Evolutionary conservation across 2,888 invertebrate genomes (phyloP).

Genomic region (Aspidapion aeneum): DNA sequence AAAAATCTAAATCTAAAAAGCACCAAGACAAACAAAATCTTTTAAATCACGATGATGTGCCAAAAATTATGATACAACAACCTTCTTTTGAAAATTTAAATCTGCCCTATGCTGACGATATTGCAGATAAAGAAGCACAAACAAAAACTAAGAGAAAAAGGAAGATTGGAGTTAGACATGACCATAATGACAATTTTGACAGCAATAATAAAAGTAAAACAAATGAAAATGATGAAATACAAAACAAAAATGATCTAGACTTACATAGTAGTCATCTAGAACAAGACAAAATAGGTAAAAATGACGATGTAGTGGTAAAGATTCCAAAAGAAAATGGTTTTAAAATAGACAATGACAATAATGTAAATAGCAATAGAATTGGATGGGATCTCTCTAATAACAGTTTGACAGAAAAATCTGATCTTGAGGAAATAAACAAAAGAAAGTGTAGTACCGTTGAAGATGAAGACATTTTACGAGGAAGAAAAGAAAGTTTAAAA

Average conservation of each 20-base stretch:
- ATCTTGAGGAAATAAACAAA: too few species aligned
- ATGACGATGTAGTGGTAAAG: too few species aligned
- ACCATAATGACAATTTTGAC: neutral
- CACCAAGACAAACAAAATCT: neutral
- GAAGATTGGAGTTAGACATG: constrained; percentile 8
- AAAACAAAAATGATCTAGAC: too few species aligned
- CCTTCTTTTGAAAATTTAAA: constrained; percentile 28
- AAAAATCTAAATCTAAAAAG: too few species aligned
- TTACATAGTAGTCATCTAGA: too few species aligned
- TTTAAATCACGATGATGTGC: constrained; percentile 27
- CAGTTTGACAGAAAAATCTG: too few species aligned
- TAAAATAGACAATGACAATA: neutral
- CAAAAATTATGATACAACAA: constrained; percentile 32
- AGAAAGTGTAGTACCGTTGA: too few species aligned
- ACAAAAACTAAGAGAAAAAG: neutral
- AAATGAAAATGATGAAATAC: too few species aligned
- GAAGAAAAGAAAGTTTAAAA: constrained; percentile 35
- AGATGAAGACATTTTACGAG: constrained; percentile 6
- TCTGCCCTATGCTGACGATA: constrained; percentile 17
- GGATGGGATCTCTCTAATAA: too few species aligned
- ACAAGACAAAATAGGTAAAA: too few species aligned
- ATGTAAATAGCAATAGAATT: too few species aligned
- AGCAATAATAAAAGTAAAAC: too few species aligned
- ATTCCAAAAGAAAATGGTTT: neutral
- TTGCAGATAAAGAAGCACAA: neutral